Percentiles rank a stretch among this genome's conserved stretches.
phyloP scores from a whole-genome alignment of 2,888 invertebrate species.

The Stenoptilia bipunctidactyla region DNA sequence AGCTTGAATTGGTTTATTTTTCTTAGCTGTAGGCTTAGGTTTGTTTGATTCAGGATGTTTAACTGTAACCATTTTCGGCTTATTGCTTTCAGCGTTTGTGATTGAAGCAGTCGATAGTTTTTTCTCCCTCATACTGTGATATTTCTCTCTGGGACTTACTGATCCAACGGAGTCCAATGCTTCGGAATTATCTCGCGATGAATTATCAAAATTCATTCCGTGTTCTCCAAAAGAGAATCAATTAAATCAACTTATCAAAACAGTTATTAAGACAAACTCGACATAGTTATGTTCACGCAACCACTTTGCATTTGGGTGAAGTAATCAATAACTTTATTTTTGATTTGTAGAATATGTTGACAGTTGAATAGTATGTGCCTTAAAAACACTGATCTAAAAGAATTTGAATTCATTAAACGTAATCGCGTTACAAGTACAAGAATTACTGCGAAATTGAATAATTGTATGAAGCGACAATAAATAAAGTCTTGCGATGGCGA shows the following conservation, averaged over 20 bases:
- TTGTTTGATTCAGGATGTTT: constrained; percentile 97
- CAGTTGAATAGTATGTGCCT: too few relatives aligned
- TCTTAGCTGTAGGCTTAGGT: constrained; percentile 92
- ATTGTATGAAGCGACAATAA: too few relatives aligned
- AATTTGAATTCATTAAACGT: too few relatives aligned
- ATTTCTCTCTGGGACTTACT: constrained; percentile 58
- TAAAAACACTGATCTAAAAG: too few relatives aligned
- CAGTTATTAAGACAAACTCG: neutral
- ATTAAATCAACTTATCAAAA: too few relatives aligned
- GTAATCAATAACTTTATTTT: neutral
- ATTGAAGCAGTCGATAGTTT: constrained; percentile 77
- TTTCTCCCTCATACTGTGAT: constrained; percentile 74
- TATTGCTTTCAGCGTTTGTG: constrained; percentile 70
- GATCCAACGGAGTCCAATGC: constrained; percentile 48
- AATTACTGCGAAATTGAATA: too few relatives aligned
- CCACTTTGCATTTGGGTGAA: neutral
- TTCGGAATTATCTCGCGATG: constrained; percentile 59
- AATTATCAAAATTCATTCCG: constrained; percentile 63
- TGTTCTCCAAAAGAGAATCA: constrained; percentile 1
- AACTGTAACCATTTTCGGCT: constrained; percentile 91
- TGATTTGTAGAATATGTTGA: too few relatives aligned
- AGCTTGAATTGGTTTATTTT: constrained; percentile 91
- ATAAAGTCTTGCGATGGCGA: neutral
- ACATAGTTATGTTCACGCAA: neutral
- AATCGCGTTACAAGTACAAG: too few relatives aligned